Evolutionary conservation across 2,888 invertebrate genomes (phyloP).

Genomic region (Calameuta filiformis): DNA sequence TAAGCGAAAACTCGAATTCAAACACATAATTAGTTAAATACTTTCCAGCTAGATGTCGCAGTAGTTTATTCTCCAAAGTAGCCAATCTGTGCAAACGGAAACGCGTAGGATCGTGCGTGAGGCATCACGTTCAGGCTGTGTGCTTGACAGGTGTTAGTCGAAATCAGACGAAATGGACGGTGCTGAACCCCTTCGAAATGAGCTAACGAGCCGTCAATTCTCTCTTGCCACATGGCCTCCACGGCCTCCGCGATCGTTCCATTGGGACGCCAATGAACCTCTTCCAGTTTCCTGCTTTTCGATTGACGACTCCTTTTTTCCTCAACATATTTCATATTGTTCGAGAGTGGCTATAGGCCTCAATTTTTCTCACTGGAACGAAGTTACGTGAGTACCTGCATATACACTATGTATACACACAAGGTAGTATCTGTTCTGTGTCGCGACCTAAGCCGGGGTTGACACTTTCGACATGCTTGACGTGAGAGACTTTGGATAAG

Average conservation of each 20-base stretch:
- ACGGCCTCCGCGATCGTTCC: neutral
- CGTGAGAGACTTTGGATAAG: neutral
- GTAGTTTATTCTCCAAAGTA: neutral
- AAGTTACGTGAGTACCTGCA: neutral
- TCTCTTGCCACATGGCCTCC: constrained; percentile 18
- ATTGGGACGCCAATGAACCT: neutral
- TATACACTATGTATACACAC: neutral
- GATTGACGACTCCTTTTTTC: neutral
- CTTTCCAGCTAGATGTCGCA: neutral
- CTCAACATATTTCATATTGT: neutral
- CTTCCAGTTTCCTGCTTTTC: neutral
- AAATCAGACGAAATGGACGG: constrained; percentile 28
- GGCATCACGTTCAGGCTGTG: constrained; percentile 13
- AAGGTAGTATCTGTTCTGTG: neutral
- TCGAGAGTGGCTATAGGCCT: neutral
- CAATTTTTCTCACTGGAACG: neutral
- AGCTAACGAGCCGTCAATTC: constrained; percentile 52
- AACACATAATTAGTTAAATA: neutral
- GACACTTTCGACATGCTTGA: neutral
- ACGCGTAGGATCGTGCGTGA: neutral
- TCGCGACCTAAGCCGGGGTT: neutral
- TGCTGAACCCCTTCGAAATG: constrained; percentile 37
- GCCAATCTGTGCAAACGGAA: neutral
- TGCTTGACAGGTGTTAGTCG: constrained; percentile 26
- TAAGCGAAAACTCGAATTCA: neutral